These are phyloP conservation scores for Isotomurus palustris DNA, from an alignment of 2,888 invertebrate genomes.

Conservation along the genomic window DNA sequence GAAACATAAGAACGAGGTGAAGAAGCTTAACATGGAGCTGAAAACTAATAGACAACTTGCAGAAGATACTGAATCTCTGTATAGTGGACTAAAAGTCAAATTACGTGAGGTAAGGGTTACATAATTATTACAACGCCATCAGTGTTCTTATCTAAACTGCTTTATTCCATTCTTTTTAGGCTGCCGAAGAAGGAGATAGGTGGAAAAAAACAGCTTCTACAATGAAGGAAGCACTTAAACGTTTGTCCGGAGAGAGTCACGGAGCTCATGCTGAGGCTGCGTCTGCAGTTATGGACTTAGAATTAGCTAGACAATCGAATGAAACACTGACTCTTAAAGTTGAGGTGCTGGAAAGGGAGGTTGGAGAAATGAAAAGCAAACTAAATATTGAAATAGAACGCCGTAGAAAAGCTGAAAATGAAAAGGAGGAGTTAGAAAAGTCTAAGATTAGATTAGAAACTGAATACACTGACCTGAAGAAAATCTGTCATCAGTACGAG, in stretches of 20 bases:
- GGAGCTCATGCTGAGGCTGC: conserved; percentile 25
- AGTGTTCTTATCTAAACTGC: too few species aligned
- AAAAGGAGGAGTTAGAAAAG: conserved; percentile 17
- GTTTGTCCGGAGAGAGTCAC: conserved; percentile 35
- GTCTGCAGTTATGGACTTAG: conserved; percentile 31
- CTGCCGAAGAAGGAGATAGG: conserved; percentile 33
- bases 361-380: conserved; percentile 34
- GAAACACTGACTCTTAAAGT: conserved; percentile 30
- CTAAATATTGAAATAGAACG: conserved; percentile 28
- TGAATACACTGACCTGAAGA: conserved; percentile 37
- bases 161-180: conserved; percentile 27
- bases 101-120: not conserved
- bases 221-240: conserved; percentile 35
- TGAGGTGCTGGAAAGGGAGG: conserved; percentile 27
- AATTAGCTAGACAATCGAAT: conserved; percentile 32
- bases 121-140: too few species aligned
- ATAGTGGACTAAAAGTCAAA: not conserved
- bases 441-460: conserved; percentile 19
- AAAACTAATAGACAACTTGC: conserved; percentile 36
- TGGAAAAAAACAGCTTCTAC: conserved; percentile 26
- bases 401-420: conserved; percentile 16
- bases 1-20: conserved; percentile 41
- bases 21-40: conserved; percentile 31
- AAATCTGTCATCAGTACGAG: conserved; percentile 43
- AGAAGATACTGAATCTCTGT: conserved; percentile 29